Percentiles rank a stretch among this genome's conserved stretches.
Conservation (phyloP, 2,797 vertebrate species). For the Peromyscus melanophrys region DNA sequence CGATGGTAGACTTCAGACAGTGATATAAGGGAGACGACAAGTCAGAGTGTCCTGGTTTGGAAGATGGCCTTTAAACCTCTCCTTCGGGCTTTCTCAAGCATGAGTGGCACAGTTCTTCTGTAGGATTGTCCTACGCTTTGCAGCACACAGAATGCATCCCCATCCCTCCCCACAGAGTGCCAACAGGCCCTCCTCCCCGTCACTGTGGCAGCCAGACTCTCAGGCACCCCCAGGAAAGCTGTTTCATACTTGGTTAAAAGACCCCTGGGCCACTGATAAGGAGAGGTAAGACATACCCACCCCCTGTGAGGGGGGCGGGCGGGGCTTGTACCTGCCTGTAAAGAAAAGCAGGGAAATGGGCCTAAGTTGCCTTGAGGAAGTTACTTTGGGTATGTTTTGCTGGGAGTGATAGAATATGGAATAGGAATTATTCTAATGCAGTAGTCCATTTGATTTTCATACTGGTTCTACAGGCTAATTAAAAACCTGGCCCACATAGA, state of each 20-base stretch:
- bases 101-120: not conserved
- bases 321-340: not conserved
- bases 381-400: not conserved
- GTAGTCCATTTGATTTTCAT: slow-evolving; percentile 8
- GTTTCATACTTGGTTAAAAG: not conserved
- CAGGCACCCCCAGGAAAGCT: not conserved
- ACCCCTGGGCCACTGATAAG: not conserved
- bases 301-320: rapidly evolving
- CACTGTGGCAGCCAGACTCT: not conserved
- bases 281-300: not conserved
- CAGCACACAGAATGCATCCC: not conserved
- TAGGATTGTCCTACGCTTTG: not conserved
- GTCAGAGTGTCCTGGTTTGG: not conserved
- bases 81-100: not conserved
- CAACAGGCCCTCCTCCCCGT: not conserved
- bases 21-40: not conserved
- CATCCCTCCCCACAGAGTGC: not conserved
- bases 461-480: not conserved
- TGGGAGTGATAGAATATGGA: not conserved
- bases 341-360: not conserved
- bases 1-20: not conserved
- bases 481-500: not conserved
- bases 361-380: not conserved
- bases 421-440: not conserved
- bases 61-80: not conserved